Percentiles rank a stretch among this genome's conserved stretches.
Conservation (phyloP, 37 sponge, comb jelly and placozoan genomes). For the Corticium candelabrum region DNA sequence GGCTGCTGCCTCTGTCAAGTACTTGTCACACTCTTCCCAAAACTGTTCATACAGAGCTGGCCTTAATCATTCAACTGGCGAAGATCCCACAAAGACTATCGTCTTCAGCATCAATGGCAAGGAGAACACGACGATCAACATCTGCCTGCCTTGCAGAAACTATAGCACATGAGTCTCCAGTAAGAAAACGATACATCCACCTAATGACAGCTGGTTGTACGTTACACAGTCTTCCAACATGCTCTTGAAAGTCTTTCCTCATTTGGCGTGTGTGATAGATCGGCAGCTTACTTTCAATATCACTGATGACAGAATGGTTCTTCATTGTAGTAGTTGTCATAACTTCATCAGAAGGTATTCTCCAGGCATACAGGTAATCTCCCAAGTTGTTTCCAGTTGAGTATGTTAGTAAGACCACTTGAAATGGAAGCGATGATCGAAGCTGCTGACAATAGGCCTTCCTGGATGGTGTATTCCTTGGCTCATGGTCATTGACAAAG, state of each 20-base stretch:
- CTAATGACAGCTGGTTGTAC: background rate
- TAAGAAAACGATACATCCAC: slow-evolving; percentile 10
- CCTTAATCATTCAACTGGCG: slow-evolving; percentile 18
- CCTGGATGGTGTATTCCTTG: too few species aligned
- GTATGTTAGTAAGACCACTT: slow-evolving; percentile 6
- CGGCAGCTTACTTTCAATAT: too few species aligned
- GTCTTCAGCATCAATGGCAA: slow-evolving; percentile 18
- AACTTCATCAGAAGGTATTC: background rate
- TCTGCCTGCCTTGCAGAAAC: slow-evolving; percentile 10
- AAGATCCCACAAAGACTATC: slow-evolving; percentile 14
- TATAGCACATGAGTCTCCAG: background rate
- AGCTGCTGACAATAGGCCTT: too few species aligned
- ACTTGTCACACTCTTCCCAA: slow-evolving; percentile 34
- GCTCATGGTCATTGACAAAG: too few species aligned
- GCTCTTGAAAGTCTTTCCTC: slow-evolving; percentile 19
- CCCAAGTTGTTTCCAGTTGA: slow-evolving; percentile 11
- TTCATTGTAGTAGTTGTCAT: too few species aligned
- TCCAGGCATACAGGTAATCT: slow-evolving; percentile 12
- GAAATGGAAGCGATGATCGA: too few species aligned
- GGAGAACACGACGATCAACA: slow-evolving; percentile 15
- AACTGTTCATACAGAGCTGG: slow-evolving; percentile 17
- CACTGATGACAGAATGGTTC: too few species aligned
- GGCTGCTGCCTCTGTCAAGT: slow-evolving; percentile 11
- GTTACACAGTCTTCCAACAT: background rate
- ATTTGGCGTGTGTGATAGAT: slow-evolving; percentile 21